Conservation (phyloP, 1,140 invertebrate genomes). For the Ridgeia piscesae region DNA sequence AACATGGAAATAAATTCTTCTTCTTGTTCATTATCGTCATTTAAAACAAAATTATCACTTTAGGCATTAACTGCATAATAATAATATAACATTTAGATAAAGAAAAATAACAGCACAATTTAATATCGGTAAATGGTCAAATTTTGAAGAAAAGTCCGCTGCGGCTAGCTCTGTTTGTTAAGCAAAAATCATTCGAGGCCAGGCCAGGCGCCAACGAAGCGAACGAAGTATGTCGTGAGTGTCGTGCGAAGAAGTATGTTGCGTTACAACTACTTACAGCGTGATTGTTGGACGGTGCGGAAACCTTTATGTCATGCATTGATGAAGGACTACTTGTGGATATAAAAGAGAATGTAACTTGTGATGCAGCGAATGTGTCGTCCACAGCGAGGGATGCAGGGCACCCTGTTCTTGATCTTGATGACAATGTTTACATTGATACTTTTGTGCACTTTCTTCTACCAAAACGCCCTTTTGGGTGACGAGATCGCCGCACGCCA, state of each 20-base stretch:
- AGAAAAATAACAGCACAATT: neutral
- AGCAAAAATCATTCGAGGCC: neutral
- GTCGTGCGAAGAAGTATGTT: neutral
- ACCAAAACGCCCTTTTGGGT: neutral
- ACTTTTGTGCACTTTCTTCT: constrained; percentile 1
- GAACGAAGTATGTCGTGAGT: neutral
- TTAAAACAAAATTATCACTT: neutral
- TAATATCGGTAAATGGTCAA: neutral
- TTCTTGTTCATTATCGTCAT: neutral
- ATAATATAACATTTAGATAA: neutral
- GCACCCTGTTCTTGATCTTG: neutral
- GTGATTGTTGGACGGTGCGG: neutral
- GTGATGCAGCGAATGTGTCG: neutral
- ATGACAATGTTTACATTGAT: neutral
- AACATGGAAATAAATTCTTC: neutral
- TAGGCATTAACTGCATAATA: neutral
- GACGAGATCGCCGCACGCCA: neutral
- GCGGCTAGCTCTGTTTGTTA: neutral
- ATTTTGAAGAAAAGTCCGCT: neutral
- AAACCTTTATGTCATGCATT: neutral
- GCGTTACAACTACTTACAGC: neutral
- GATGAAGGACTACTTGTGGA: neutral
- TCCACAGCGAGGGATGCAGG: neutral
- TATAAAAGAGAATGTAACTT: neutral
- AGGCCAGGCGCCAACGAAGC: neutral